Evolutionary conservation across 2,113 vertebrate genomes (phyloP), one percentile per base, ranked within the genome.

Genomic region (Sturnus vulgaris): DNA sequence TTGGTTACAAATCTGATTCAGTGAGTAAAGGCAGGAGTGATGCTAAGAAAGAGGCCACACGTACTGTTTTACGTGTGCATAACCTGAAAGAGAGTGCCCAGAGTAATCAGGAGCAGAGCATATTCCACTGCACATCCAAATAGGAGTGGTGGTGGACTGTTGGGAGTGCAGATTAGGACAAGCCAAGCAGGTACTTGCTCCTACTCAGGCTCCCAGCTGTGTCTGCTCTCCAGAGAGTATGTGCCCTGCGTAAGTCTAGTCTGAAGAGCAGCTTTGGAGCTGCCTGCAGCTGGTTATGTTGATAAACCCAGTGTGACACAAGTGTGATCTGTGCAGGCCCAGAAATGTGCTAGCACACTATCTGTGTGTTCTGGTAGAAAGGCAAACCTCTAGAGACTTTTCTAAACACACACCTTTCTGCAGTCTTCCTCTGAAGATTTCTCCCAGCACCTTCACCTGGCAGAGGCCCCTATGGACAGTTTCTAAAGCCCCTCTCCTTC

Each of bases 271-370:
- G 47, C 23, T 87, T 63, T 70, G 81, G 24, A 92, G 73, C 33
- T 80, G n/a, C 31, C 42, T 1, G 2, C 22, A 70, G 56, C 8
- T n/a, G 46, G 21, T 53, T 7, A 23, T 2, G 2, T 23, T 72
- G 40, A 53, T 21, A 39, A 2, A 65, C 4, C 27, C 2, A 0
- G 2, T 15, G 20, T 35, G 40, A 63, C 33, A 63, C 44, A 33
- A 0, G 0, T 0, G 1, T 24, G 40, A 68, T 28, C 68, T 56
- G 30, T 14, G 21, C 50, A 73, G 50, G 13, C 10, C 25, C 18
- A 40, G 16, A 65, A 28, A 47, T 12, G 4, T 18, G 52, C 19
- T 82, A 82, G 21, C 31, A 70, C 15, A 27, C 8, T 27, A 39
- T n/a, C 6, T 61, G n/a, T 37, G 11, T 60, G 14, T 30, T 88